phyloP scores from a whole-genome alignment of 2,888 invertebrate genomes.

The Nemurella pictetii region DNA sequence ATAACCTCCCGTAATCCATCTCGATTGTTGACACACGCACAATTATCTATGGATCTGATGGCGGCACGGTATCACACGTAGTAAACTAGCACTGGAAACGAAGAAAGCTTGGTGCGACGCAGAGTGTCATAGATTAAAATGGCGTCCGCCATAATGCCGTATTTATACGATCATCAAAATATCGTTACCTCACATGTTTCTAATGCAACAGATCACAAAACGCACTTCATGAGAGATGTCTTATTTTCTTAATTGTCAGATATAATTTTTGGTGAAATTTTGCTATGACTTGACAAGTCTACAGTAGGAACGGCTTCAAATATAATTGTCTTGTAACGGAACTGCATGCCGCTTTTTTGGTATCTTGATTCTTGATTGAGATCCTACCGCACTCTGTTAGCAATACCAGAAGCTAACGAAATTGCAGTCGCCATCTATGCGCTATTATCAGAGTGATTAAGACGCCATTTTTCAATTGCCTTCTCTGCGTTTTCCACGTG shows the following conservation, averaged over 20 bases:
- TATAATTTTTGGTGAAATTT: too few species aligned
- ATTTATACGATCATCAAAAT: not conserved
- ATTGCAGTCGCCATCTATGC: not conserved
- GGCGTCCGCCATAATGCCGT: conserved; percentile 37
- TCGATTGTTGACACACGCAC: not conserved
- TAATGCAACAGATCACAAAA: not conserved
- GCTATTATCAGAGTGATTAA: not conserved
- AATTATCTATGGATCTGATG: not conserved
- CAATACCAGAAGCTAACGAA: not conserved
- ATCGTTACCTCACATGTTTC: not conserved
- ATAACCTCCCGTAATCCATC: not conserved
- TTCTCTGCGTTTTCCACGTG: too few species aligned
- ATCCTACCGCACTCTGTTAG: not conserved
- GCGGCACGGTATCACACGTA: not conserved
- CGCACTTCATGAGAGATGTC: not conserved
- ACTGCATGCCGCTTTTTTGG: not conserved
- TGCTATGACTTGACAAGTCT: not conserved
- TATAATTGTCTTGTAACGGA: conserved; percentile 12
- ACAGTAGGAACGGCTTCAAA: not conserved
- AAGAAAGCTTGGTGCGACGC: conserved; percentile 33
- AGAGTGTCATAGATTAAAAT: conserved; percentile 41
- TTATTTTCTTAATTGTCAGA: not conserved
- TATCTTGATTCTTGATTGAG: not conserved
- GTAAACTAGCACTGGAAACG: conserved; percentile 9
- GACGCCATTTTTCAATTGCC: not conserved